Evolutionary conservation across 2,113 vertebrate genomes (phyloP), one percentile per base, ranked within the genome.

Genomic region (Eclectus roratus): DNA sequence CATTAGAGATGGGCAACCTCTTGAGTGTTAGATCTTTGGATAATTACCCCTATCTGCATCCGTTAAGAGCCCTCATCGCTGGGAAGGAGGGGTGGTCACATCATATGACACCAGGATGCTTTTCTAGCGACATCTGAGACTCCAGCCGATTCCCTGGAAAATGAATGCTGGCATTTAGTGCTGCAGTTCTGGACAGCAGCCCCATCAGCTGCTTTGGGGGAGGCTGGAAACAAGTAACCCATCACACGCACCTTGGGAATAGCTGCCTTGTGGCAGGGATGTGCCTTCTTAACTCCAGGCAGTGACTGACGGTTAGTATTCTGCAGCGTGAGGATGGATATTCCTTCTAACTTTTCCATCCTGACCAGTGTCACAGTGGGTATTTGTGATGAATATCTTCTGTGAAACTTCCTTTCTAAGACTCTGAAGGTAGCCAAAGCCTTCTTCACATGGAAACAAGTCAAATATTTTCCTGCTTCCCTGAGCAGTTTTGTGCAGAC

Each of bases 201-300:
- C 23, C 39, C n/a, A 49, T 61, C 44, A 94, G 63, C 46, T 94
- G 41, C 72, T 49, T 53, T 41, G 31, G 63, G 24, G 21, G 10
- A 82, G n/a, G n/a, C 0, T 93, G 63, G 41, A 72, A 74, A 84
- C 19, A 69, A 24, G 35, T 37, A 1, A 0, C 9, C 37, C 70
- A 44, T 76, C 37, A 70, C 25, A 35, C 0, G 1, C 16, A 80
- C n/a, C 41, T 84, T 0, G 0, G 37, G 50, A 81, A 33, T 15
- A 79, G 18, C n/a, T 60, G 55, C 35, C 77, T 84, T 7, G 2
- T 37, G n/a, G 37, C 0, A 0, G 13, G 29, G 27, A 52, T 68
- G 27, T 35, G 16, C 41, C 25, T 33, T 44, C 61, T 55, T 56
- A 78, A 44, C 28, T 17, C 31, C 24, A 72, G 27, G 31, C 61